Conservation (phyloP, 2,888 invertebrate species). For the Punctoribates punctum region DNA sequence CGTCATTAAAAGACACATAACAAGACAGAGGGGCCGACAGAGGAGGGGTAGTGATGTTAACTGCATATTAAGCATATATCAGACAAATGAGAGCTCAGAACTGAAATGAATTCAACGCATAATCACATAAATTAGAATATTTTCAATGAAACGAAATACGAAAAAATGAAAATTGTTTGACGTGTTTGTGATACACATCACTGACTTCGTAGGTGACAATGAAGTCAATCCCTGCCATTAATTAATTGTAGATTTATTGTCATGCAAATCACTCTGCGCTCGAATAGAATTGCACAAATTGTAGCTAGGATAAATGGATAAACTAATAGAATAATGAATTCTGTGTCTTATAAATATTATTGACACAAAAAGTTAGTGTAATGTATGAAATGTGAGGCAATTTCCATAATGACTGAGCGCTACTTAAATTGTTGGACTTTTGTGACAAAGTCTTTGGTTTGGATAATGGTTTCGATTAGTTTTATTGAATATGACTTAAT, state of each 20-base stretch:
- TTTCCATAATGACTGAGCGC: conserved; percentile 26
- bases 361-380: neutral
- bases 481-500: conserved; percentile 31
- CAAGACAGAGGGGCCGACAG: conserved; percentile 20
- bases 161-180: too few species aligned
- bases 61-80: conserved; percentile 38
- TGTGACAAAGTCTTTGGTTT: conserved; percentile 26
- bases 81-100: conserved; percentile 31
- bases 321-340: too few species aligned
- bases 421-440: neutral
- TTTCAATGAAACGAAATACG: too few species aligned
- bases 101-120: neutral
- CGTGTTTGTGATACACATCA: too few species aligned
- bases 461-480: conserved; percentile 10
- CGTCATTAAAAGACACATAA: conserved; percentile 35
- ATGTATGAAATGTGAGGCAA: neutral
- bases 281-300: neutral
- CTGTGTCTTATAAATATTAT: neutral
- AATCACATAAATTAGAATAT: conserved; percentile 8
- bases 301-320: neutral
- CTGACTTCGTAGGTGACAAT: too few species aligned
- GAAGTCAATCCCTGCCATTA: neutral
- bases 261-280: neutral
- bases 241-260: neutral
- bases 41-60: conserved; percentile 15